Base-by-base conservation (phyloP, 2,888 invertebrate genomes). In the Euphydryas editha region DNA sequence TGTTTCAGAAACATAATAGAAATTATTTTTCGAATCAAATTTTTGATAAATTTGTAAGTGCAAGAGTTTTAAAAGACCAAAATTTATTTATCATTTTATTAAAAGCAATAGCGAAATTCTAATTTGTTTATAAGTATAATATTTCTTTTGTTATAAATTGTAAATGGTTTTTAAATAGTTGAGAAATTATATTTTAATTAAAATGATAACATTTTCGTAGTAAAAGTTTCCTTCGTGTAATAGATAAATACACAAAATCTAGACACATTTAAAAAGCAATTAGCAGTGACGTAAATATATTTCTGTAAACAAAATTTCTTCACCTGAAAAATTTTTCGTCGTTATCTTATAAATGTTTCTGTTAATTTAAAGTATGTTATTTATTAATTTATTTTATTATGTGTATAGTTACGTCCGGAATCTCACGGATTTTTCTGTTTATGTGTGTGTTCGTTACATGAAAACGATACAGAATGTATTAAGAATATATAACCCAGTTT, bases 221-320 rank as follows among this genome's bases (percentile, higher is more conserved):
- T 65, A 78, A 85, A 83, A 84, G 84, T 84, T 89, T 85, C 85
- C 86, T 87, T 77, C 83, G 82, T 79, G 79, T n/a, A 76, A 75
- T 75, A 76, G 75, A 78, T 82, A 80, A 85, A 81, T 84, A 90
- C 85, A 90, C 82, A 90, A 88, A 30, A 90, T 89, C 89, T 90
- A 86, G 81, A 89, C 85, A 90, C 81, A 88, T 80, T 81, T 80
- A 81, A 74, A 78, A 86, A 90, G 90, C 77, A 73, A 39, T 62
- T 75, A 75, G 76, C 76, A 76, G 76, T 76, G 75, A 73, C 72
- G 69, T 62, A 70, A 54, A 36, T 30, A 10, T 24, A 24, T 36
- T 54, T 54, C 30, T 54, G 30, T 54, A 54, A 54, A 68, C 42
- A 44, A 51, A 54, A 30, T 39, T 73, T 82, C 82, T 85, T 88